Base-by-base conservation (phyloP, 2,113 vertebrate genomes). In the Syngnathus floridae region DNA sequence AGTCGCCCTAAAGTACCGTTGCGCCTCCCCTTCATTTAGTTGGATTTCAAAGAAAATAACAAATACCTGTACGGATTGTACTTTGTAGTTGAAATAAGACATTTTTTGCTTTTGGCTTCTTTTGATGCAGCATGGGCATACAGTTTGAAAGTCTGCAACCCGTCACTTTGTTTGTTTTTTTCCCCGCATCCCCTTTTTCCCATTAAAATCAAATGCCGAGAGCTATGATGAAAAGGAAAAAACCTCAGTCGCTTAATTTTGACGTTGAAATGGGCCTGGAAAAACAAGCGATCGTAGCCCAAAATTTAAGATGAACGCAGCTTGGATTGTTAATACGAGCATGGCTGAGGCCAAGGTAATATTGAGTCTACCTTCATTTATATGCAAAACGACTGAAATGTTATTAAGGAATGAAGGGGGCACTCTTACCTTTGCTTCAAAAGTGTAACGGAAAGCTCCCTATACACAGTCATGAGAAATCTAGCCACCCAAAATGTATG, bases 191-290 rank as follows among this genome's bases (percentile, higher is more conserved):
- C 38, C 12, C 40, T 71, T 86, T 88, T 88, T 86, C 81, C 83
- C 75, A 90, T 90, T 90, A 84, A 86, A 86, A 84, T 81, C 65
- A 81, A 85, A 87, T 81, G 86, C 86, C 89, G 70, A 82, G 56
- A 87, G 88, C 86, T 62, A 85, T 62, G 72, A 76, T 66, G 61
- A 79, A 71, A 71, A 65, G 62, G 31, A 31, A 31, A 72, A 74
- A 81, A 77, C 62, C 17, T 48, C 43, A 59, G 17, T 59, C 57
- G n/a, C 57, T 8, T 38, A 11, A 38, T 59, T 59, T 11, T 59
- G 57, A 59, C 37, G 17, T 35, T 19, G 40, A 38, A 59, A n/a
- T n/a, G 35, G 36, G 35, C 26, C 54, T 37, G 57, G 36, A 38
- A 38, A 59, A 3, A 59, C 14, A 58, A 46, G 14, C 45, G 5